Conservation (phyloP, 2,888 invertebrate genomes). For the Cheilosia impressa region DNA sequence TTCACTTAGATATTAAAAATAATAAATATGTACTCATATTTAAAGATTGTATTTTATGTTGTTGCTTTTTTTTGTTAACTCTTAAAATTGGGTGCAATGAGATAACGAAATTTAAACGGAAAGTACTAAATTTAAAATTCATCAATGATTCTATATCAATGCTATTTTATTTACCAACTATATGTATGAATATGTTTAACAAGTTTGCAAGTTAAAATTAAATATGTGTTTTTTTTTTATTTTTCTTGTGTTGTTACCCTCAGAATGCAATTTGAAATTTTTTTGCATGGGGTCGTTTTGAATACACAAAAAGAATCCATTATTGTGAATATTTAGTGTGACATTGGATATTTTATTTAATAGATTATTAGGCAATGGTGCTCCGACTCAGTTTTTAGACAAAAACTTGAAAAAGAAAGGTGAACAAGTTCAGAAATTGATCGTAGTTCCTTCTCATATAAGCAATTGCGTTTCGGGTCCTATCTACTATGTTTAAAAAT, state of each 20-base stretch:
- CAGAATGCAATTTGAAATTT: constrained; percentile 11
- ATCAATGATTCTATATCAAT: constrained; percentile 31
- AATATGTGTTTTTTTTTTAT: neutral
- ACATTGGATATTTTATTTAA: neutral
- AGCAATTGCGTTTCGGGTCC: too few relatives aligned
- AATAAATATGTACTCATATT: constrained; percentile 16
- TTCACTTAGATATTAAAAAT: constrained; percentile 31
- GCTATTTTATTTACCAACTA: constrained; percentile 50
- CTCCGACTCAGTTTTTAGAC: too few relatives aligned
- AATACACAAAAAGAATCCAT: constrained; percentile 13
- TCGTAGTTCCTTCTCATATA: too few relatives aligned
- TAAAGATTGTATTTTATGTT: neutral
- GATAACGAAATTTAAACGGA: neutral
- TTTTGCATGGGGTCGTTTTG: neutral
- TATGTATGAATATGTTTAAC: constrained; percentile 13
- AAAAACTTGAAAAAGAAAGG: too few relatives aligned
- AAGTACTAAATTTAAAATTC: constrained; percentile 2
- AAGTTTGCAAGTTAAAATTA: constrained; percentile 32
- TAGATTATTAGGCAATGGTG: neutral
- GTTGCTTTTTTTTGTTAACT: constrained; percentile 2
- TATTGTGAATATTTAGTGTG: neutral
- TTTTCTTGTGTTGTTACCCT: neutral
- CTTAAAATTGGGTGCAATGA: constrained; percentile 28
- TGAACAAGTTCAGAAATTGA: too few relatives aligned
- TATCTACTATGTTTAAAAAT: too few relatives aligned